Base-by-base conservation (phyloP, 2,888 invertebrate species). In the Neoscelio sp. region DNA sequence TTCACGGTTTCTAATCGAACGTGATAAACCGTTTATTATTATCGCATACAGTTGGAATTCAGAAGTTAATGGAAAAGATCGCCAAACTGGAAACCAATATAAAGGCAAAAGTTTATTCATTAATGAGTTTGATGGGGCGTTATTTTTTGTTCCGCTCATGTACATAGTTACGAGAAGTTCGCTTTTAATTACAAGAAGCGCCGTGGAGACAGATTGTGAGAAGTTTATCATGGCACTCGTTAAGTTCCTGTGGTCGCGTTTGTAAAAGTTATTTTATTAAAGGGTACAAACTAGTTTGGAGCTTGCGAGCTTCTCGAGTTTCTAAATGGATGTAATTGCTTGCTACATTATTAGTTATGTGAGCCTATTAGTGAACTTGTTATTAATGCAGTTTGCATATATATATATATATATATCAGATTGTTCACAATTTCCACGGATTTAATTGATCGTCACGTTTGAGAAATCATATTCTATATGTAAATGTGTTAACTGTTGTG, bases 191-290 rank as follows among this genome's bases (percentile, higher is more conserved):
- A 67, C 3, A 52, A 18, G 15, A 28, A 54, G 10, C 8, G 8
- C 44, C 8, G 1, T 12, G 8, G 18, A 70, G 58, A 70, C 30
- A 48, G 48, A 48, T 44, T 18, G 54, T 48, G 56, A 26, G 40
- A 48, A 70, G 68, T 70, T 58, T 70, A 70, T 70, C 58, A 48
- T 48, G 30, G 28, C 44, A 28, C 48, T 70, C 68, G 40, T 70
- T 58, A 70, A 58, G 50, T 38, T 50, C 3, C 40, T 58, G 58
- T n/a, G 68, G 58, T 23, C 15, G 38, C 46, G 35, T 68, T 56
- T 56, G 68, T 46, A 46, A 56, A 35, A 33, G 20, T 70, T 52
- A 52, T 70, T 70, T 70, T 60, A 70, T 70, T 50, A 60, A 50
- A 58, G 58, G 23, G 17, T 13, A 26, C 5, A 13, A 10, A 38